phyloP scores from a whole-genome alignment of 2,797 vertebrate species.

The Gobio occitaniae region DNA sequence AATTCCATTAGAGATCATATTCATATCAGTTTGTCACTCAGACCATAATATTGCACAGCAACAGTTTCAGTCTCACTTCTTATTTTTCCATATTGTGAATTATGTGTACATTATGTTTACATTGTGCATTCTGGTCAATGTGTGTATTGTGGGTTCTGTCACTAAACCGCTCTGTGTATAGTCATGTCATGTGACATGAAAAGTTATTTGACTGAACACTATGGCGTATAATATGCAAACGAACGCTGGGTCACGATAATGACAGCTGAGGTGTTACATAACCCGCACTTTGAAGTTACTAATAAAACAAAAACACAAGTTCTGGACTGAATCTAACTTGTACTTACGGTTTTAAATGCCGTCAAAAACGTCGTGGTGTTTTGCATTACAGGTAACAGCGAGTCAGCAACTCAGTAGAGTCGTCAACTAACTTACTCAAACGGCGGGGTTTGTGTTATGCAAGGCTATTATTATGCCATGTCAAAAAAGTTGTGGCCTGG shows the following conservation, averaged over 20 bases:
- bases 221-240: not conserved
- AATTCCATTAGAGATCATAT: not conserved
- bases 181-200: not conserved
- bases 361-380: not conserved
- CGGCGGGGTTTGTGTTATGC: not conserved
- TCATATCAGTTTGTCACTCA: not conserved
- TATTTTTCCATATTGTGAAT: not conserved
- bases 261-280: slow-evolving; percentile 34
- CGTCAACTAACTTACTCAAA: not conserved
- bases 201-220: not conserved
- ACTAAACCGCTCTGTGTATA: not conserved
- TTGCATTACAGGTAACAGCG: not conserved
- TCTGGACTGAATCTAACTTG: not conserved
- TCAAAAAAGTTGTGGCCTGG: slow-evolving; percentile 1
- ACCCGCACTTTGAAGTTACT: slow-evolving; percentile 36
- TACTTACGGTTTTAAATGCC: not conserved
- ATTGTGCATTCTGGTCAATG: not conserved
- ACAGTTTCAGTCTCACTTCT: not conserved
- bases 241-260: not conserved
- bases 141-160: not conserved
- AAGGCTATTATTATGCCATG: not conserved
- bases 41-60: not conserved
- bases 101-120: not conserved
- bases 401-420: not conserved
- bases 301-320: not conserved